phyloP scores from a whole-genome alignment of 2,113 vertebrate genomes.

The Calonectris borealis region DNA sequence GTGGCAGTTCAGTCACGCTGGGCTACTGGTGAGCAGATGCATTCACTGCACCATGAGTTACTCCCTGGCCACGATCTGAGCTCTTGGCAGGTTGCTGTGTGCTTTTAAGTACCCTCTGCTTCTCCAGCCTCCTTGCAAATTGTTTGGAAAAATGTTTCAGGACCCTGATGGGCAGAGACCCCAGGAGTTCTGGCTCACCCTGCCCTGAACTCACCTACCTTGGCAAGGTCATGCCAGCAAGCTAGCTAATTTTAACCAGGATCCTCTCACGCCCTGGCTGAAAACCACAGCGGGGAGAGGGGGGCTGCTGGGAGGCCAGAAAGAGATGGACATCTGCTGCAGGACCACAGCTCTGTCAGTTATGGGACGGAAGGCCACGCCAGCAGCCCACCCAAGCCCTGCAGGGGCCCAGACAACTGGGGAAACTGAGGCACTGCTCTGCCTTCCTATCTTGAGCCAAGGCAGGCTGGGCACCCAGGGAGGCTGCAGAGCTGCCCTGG shows the following conservation, averaged over 20 bases:
- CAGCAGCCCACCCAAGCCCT: fast-evolving
- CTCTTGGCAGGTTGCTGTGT: background rate
- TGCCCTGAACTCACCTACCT: background rate
- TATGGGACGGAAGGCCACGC: background rate
- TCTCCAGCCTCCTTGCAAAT: background rate
- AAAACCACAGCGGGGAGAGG: background rate
- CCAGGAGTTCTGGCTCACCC: background rate
- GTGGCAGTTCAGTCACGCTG: background rate
- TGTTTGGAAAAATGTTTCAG: background rate
- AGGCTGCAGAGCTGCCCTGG: background rate
- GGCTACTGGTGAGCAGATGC: background rate
- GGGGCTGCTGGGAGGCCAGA: background rate
- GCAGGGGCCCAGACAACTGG: background rate
- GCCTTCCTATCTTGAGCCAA: background rate
- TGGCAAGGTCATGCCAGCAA: background rate
- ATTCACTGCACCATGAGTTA: background rate
- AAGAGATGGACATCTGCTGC: background rate
- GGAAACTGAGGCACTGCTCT: background rate
- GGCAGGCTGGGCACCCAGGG: background rate
- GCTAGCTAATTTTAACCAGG: background rate
- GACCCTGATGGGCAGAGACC: background rate
- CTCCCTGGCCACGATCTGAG: background rate
- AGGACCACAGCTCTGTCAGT: background rate
- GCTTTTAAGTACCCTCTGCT: background rate
- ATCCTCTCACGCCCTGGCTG: background rate